Evolutionary conservation across 2,888 invertebrate genomes (phyloP), one percentile per base, ranked within the genome.

Genomic region (Zonitis immaculata): DNA sequence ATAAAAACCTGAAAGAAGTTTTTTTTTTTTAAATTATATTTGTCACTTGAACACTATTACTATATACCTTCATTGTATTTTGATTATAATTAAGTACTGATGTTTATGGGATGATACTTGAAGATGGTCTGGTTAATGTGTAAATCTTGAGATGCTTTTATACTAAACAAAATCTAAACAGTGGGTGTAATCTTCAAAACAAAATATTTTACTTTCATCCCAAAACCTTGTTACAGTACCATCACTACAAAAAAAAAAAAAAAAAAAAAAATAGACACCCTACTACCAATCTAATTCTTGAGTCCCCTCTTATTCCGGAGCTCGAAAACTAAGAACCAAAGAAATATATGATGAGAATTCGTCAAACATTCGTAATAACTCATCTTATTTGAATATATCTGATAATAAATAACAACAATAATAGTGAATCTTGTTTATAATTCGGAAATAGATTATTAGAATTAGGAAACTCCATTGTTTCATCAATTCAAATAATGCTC

Each of bases 141-240:
- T 56, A 61, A 61, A 64, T 62, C 61, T 62, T 61, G 57, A 60
- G 62, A 51, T 64, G 66, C 66, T 72, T 72, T 66, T 72, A 72
- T 72, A 72, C 65, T 61, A 52, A 63, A 62, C 66, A 66, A 51
- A 54, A 22, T 51, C 56, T 47, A 64, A 57, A 69, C 68, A 70
- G 68, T 69, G 71, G 71, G 72, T 72, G 70, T 62, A 65, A 62
- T 60, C 64, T 64, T 63, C 62, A 65, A 32, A 18, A 35, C 65
- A 65, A 68, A 70, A 65, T 69, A 65, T 62, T 68, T 68, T 58
- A 71, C 70, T 71, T 71, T 71, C 71, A 70, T 71, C 67, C 69
- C 69, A 67, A 71, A 70, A 71, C 70, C 70, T 68, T 69, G 69
- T 65, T 56, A 56, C 58, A 54, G 59, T 59, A 65, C 64, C 67